A percentile compares a stretch with the other conserved stretches of the same genome.
Conservation (phyloP, 1,140 invertebrate species). For the Zophobas morio region DNA sequence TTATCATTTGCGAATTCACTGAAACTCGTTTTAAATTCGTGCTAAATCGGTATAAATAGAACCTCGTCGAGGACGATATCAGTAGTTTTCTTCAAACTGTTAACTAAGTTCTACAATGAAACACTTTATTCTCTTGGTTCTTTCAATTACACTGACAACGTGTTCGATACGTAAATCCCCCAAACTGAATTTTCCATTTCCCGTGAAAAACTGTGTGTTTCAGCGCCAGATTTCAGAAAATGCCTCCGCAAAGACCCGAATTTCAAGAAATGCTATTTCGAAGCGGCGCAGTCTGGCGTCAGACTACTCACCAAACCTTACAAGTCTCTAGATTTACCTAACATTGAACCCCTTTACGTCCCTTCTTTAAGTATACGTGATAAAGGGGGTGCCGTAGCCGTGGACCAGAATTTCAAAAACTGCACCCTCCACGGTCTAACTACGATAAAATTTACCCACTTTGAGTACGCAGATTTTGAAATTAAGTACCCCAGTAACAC, state of each 20-base stretch:
- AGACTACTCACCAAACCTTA: not conserved
- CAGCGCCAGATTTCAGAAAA: constrained; percentile 38
- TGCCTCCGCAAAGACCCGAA: not conserved
- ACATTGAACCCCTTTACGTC: constrained; percentile 26
- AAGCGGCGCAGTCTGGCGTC: constrained; percentile 35
- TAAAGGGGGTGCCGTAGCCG: constrained; percentile 8
- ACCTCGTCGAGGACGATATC: no score
- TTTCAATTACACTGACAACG: no score
- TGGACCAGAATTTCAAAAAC: constrained; percentile 34
- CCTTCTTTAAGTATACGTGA: constrained; percentile 8
- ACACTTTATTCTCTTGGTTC: no score
- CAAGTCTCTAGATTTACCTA: not conserved
- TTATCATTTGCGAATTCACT: not conserved
- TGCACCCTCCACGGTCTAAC: constrained; percentile 17
- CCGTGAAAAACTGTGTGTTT: not conserved
- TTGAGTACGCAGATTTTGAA: constrained; percentile 1
- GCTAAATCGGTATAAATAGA: no score
- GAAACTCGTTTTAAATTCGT: no score
- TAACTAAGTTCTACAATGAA: no score
- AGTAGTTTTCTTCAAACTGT: no score
- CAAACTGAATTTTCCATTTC: no score
- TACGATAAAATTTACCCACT: not conserved
- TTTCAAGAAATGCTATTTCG: constrained; percentile 26
- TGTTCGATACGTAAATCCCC: no score
- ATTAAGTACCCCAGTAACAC: not conserved